Percentiles rank a stretch among this genome's conserved stretches.
phyloP scores from a whole-genome alignment of 2,113 vertebrate species.

The Pholis gunnellus region DNA sequence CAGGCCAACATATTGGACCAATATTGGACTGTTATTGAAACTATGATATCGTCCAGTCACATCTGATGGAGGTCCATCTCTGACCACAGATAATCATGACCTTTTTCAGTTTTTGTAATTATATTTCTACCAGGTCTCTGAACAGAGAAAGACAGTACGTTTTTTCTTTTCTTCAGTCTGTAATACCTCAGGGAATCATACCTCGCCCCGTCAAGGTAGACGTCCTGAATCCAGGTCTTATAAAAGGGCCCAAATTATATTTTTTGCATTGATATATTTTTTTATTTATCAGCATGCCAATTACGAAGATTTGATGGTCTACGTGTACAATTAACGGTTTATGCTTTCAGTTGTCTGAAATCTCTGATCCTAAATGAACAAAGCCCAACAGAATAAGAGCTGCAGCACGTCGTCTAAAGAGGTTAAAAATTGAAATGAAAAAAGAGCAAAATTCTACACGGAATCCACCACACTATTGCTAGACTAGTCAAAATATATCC shows the following conservation, averaged over 20 bases:
- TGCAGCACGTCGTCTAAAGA: too few relatives aligned
- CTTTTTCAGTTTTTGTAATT: constrained; percentile 8
- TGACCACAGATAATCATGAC: not conserved
- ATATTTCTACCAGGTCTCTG: constrained; percentile 2
- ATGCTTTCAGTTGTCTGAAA: too few relatives aligned
- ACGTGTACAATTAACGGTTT: not conserved
- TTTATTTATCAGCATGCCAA: not conserved
- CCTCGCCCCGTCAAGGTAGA: not conserved
- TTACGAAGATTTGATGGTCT: not conserved
- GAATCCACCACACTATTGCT: too few relatives aligned
- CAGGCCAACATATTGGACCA: constrained; percentile 3
- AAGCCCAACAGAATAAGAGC: not conserved
- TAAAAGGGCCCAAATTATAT: not conserved
- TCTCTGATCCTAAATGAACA: not conserved
- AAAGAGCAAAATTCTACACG: too few relatives aligned
- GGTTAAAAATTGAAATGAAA: too few relatives aligned
- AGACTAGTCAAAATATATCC: not conserved
- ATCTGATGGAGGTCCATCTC: constrained; percentile 4
- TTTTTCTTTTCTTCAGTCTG: not conserved
- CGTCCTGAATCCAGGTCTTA: not conserved
- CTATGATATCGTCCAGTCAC: not conserved
- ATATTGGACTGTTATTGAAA: constrained; percentile 40
- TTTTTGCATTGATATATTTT: not conserved
- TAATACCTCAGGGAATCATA: not conserved
- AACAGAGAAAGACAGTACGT: not conserved